Base-by-base conservation (phyloP, 1,140 invertebrate genomes). In the Stegodyphus mimosarum region DNA sequence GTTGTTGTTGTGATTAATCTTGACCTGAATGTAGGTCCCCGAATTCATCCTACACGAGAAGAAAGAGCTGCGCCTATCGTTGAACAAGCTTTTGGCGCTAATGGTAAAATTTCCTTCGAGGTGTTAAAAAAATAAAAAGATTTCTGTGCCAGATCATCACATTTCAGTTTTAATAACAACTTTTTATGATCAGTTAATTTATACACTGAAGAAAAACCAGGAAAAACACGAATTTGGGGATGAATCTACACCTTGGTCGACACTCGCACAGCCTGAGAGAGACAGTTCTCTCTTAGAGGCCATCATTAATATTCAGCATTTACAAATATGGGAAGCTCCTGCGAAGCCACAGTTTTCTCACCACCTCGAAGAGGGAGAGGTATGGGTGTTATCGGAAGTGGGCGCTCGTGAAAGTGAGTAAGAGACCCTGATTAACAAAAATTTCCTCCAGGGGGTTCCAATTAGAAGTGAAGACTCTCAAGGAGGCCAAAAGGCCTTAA, bases 371-470 rank as follows among this genome's bases (percentile, higher is more conserved):
- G 15, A 11, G 33, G 71, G 52, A 17, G 11, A 33, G 33, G 33
- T 33, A 33, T 3, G 33, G 33, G 33, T 33, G 55, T 33, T 9
- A 15, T 78, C 76, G 76, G 76, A 78, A 78, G 76, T 78, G 64
- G 76, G 76, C 76, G 76, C 69, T 49, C 33, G n/a, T 67, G 63
- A 18, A 48, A 33, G 76, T 52, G 13, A 51, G 53, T 33, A 33
- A 33, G 33, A 33, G 33, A 33, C 33, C 66, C 76, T 53, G 49
- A 69, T 78, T 53, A 78, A 53, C 76, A 78, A 78, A 78, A 78
- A 52, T 78, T 53, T 66, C 76, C n/a, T 64, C 48, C 7, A 49
- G 63, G 76, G 76, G 64, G 33, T 78, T 78, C 76, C 76, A 78
- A 78, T 78, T 78, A 78, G 63, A 66, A 10, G 64, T 78, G 76